Conservation (phyloP, 2,113 vertebrate genomes). For the Scopus umbretta region DNA sequence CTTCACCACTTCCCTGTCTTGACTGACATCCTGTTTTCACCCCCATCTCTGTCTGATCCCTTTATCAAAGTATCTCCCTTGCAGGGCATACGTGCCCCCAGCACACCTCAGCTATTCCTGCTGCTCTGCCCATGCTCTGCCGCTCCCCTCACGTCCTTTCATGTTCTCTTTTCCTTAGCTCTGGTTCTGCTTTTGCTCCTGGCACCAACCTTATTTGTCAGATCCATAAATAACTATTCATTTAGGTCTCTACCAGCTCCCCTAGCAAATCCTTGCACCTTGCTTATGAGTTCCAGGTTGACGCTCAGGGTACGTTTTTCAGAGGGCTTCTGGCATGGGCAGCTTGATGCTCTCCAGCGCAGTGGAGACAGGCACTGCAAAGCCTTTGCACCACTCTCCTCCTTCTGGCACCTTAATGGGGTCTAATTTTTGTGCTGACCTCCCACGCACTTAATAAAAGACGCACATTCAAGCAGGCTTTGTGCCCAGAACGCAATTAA, state of each 20-base stretch:
- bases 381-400: neutral
- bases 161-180: neutral
- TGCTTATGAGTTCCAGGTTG: neutral
- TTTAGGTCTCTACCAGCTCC: neutral
- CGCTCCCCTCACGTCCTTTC: neutral
- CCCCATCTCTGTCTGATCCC: neutral
- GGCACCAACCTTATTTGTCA: neutral
- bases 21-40: neutral
- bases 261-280: neutral
- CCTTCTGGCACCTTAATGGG: conserved; percentile 16
- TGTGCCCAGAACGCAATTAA: conserved; percentile 30
- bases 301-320: neutral
- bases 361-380: neutral
- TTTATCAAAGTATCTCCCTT: neutral
- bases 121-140: neutral
- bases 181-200: neutral
- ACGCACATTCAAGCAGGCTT: conserved; percentile 24
- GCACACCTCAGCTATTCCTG: neutral
- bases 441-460: conserved; percentile 34
- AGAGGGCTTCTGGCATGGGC: neutral
- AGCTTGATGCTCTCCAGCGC: neutral
- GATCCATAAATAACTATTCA: neutral
- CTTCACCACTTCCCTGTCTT: neutral
- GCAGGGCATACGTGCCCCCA: neutral
- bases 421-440: conserved; percentile 26